Evolutionary conservation across 2,888 invertebrate genomes (phyloP).

Genomic region (Sinhomidia bicolor): DNA sequence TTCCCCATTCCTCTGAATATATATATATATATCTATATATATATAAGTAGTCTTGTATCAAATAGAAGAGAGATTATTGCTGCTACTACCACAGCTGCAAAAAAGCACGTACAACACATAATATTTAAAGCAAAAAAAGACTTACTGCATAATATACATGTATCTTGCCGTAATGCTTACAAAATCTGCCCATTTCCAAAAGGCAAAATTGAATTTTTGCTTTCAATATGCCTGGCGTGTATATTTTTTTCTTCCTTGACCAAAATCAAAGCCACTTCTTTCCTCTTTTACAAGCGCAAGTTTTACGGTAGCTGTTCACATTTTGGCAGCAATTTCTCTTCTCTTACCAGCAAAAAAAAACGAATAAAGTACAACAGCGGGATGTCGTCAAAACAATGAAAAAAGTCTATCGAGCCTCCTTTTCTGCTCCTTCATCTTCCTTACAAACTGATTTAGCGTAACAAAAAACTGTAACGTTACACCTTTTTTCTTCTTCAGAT

Average conservation of each 20-base stretch:
- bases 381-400: constrained; percentile 7
- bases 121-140: background rate
- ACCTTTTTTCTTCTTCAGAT: background rate
- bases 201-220: background rate
- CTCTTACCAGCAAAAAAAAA: background rate
- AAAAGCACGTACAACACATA: background rate
- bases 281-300: background rate
- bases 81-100: background rate
- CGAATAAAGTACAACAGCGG: constrained; percentile 16
- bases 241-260: background rate
- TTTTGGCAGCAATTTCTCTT: constrained; percentile 26
- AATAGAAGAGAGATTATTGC: background rate
- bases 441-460: background rate
- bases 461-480: constrained; percentile 16
- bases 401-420: background rate
- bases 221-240: background rate
- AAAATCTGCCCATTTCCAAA: background rate
- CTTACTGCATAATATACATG: background rate
- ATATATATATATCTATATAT: background rate
- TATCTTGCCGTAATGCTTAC: background rate
- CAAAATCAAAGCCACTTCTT: background rate
- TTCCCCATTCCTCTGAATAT: background rate
- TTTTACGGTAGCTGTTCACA: background rate
- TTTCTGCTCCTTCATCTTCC: background rate
- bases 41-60: too few relatives aligned